Evolutionary conservation across 2,113 vertebrate genomes (phyloP), one percentile per base, ranked within the genome.

Genomic region (Mormoops blainvillei): DNA sequence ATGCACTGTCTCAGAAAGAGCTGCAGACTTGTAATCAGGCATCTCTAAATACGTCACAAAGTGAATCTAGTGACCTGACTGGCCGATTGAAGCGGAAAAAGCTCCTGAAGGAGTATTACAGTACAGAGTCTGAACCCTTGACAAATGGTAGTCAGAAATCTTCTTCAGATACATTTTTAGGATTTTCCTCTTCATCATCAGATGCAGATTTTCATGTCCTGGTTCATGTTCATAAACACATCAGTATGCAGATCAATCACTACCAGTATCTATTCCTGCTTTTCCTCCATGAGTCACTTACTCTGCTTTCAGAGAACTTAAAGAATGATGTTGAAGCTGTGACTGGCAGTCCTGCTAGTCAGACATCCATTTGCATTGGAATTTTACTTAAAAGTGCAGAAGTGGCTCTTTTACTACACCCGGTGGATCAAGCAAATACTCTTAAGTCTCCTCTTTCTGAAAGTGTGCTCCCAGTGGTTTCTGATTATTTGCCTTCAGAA

Each of bases 161-260:
- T 12, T 97, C 98, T 8, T 95, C 99, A 56, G 99, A 99, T 38
- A 91, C 97, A 5, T 98, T 98, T 65, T 95, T 97, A 33, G 93
- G 98, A 84, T 97, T 97, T 84, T 94, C 97, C 73, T 95, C 93
- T 61, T 95, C 95, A 16, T 95, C 97, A 2, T 98, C 97, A 87
- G 99, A 99, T 94, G 98, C 99, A 20, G 99, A 99, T 96, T 97
- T 99, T 85, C 99, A 99, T 15, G 84, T 99, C 87, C 98, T 99
- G 96, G 98, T 99, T 89, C 99, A 99, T 0, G 97, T 99, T 95
- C 99, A 99, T 94, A 99, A 99, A 94, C 99, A 99, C 43, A 98
- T 99, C 83, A 99, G 99, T 92, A 96, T 99, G 96, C 99, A 99
- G 97, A 98, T 99, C 97, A 99, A 99, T 98, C 99, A 99, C 98